A percentile compares a stretch with the other conserved stretches of the same genome.
These are phyloP conservation scores for Calycopis cecrops DNA, from an alignment of 1,140 invertebrate species.

Conservation along the genomic window DNA sequence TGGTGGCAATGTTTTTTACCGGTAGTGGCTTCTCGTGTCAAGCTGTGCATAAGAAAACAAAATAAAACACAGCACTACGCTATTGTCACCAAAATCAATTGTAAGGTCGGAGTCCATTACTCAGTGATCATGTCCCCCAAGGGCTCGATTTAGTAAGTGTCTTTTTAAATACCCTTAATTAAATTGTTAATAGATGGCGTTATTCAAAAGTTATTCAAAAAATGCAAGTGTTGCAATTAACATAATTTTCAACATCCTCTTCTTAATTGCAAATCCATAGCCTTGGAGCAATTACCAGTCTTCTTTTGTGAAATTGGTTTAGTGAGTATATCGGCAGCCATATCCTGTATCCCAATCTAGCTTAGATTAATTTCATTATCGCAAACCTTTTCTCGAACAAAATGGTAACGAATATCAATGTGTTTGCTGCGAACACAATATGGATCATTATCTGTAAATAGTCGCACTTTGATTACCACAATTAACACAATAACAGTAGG, in stretches of 20 bases:
- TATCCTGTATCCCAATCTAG: slow-evolving; percentile 2
- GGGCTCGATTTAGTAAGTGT: too few species aligned
- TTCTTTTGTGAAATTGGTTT: slow-evolving; percentile 8
- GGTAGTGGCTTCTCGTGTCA: too few species aligned
- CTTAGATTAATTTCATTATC: not conserved
- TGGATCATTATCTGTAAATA: slow-evolving; percentile 8
- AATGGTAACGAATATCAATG: not conserved
- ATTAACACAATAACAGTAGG: slow-evolving; percentile 6
- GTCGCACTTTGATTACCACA: slow-evolving; percentile 18
- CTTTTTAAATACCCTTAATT: too few species aligned
- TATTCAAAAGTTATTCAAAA: too few species aligned
- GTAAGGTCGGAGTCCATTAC: too few species aligned
- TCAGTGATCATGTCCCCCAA: too few species aligned
- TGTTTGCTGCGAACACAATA: slow-evolving; percentile 5
- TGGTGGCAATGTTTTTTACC: too few species aligned
- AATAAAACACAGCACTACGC: too few species aligned
- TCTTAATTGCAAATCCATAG: slow-evolving; percentile 9
- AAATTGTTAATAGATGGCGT: too few species aligned
- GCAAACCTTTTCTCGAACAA: not conserved
- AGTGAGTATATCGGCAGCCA: slow-evolving; percentile 12
- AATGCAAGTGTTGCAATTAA: too few species aligned
- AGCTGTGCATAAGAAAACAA: too few species aligned
- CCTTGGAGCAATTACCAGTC: slow-evolving; percentile 9
- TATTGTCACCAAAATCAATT: too few species aligned
- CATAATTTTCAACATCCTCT: slow-evolving; percentile 7